Base-by-base conservation (phyloP, 2,797 vertebrate species). In the Stomatorhinus walkeri region DNA sequence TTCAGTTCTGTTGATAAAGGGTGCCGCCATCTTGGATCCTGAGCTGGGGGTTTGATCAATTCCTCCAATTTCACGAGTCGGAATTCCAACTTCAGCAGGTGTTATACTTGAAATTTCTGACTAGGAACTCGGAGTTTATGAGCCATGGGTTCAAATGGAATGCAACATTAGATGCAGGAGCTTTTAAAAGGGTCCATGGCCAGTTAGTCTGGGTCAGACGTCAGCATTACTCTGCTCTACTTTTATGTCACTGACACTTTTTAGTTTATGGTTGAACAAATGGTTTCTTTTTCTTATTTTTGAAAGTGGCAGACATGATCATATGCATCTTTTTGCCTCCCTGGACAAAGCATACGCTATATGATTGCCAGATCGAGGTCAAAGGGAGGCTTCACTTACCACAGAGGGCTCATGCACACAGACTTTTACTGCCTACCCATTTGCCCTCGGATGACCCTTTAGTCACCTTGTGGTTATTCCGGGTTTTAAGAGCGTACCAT, bases 331-430 rank as follows among this genome's bases (percentile, higher is more conserved):
- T 56, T 64, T 9, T 87, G 56, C 46, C 24, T 43, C 61, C 61
- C 32, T 28, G 12, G 22, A 76, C 64, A 52, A 64, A 76, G 43
- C 22, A 76, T 36, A 49, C 24, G 49, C 59, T 87, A 22, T 68
- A 40, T 87, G 87, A 40, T 46, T 87, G 87, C 56, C 86, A 87
- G 40, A 24, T 87, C 2, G 46, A 52, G 87, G 87, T 88, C 48
- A 88, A 52, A 72, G 14, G 40, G 87, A 88, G 22, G 64, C 4
- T 68, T 76, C 64, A 88, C 43, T 72, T 36, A 46, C 24, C 46
- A 52, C 24, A 79, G 46, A n/a, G 22, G 61, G 87, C 19, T 72
- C 46, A 52, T 8, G 24, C 46, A 6, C 51, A 6, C 22, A 87
- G 59, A 22, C 46, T 32, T 88, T n/a, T 10, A 51, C 28, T 10